A percentile compares a stretch with the other conserved stretches of the same genome.
These are phyloP conservation scores for Periparus ater DNA, from an alignment of 2,797 vertebrate genomes.

Conservation along the genomic window DNA sequence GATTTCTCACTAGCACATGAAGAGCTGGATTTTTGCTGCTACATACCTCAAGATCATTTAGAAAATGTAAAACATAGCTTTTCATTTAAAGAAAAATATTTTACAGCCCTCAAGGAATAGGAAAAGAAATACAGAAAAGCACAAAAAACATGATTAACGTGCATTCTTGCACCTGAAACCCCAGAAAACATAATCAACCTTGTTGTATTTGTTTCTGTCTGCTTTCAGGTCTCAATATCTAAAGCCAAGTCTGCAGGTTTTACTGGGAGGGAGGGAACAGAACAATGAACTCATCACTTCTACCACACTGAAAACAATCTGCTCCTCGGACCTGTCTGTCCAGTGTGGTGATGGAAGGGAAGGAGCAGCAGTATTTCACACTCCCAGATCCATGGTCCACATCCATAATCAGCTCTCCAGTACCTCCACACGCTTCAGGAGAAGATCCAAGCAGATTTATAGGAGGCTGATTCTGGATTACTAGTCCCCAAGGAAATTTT, in stretches of 20 bases:
- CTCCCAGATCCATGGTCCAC: background rate
- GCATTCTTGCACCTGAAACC: background rate
- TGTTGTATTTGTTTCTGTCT: background rate
- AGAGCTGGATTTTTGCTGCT: background rate
- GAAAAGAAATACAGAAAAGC: background rate
- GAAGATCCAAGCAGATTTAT: constrained; percentile 61
- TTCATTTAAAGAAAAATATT: background rate
- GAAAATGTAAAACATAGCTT: background rate
- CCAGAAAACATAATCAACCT: background rate
- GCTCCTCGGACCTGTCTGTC: background rate
- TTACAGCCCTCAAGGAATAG: background rate
- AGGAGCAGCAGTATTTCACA: constrained; percentile 39
- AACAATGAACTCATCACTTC: constrained; percentile 27
- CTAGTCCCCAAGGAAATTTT: constrained; percentile 60
- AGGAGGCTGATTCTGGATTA: constrained; percentile 45
- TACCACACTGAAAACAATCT: background rate
- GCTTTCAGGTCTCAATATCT: background rate
- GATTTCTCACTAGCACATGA: background rate
- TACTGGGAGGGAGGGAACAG: background rate
- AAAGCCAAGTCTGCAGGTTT: background rate
- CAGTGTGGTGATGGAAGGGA: background rate
- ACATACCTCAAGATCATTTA: background rate
- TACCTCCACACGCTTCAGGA: background rate
- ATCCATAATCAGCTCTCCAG: constrained; percentile 40
- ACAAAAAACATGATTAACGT: background rate